These are phyloP conservation scores for Urocyon cinereoargenteus DNA, from an alignment of 2,797 vertebrate species.

Conservation along the genomic window DNA sequence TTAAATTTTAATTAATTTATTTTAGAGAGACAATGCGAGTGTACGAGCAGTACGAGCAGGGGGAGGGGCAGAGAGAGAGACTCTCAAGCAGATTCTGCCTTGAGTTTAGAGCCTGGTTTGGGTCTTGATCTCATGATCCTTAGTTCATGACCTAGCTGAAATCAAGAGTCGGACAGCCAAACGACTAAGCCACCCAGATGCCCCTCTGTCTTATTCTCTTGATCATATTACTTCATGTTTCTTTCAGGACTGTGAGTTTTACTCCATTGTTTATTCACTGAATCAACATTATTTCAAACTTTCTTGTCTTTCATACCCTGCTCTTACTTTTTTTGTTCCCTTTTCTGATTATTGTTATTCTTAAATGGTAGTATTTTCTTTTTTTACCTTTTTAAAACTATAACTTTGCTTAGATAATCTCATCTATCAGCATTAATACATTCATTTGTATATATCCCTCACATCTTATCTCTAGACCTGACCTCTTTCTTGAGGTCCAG, in stretches of 20 bases:
- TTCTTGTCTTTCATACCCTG: background rate
- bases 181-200: background rate
- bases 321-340: background rate
- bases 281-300: background rate
- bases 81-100: background rate
- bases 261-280: background rate
- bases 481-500: background rate
- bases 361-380: background rate
- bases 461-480: background rate
- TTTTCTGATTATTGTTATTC: background rate
- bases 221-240: slow-evolving; percentile 22
- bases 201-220: background rate
- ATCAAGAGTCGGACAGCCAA: background rate
- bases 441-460: background rate
- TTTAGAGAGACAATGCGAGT: background rate
- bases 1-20: background rate
- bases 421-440: background rate
- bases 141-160: background rate
- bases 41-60: background rate
- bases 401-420: background rate
- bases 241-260: background rate
- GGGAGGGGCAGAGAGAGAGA: background rate
- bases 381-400: slow-evolving; percentile 38
- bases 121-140: background rate
- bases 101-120: background rate